Evolutionary conservation across 2,888 invertebrate species (phyloP), one percentile per base, ranked within the genome.

Genomic region (Melanchra persicariae): DNA sequence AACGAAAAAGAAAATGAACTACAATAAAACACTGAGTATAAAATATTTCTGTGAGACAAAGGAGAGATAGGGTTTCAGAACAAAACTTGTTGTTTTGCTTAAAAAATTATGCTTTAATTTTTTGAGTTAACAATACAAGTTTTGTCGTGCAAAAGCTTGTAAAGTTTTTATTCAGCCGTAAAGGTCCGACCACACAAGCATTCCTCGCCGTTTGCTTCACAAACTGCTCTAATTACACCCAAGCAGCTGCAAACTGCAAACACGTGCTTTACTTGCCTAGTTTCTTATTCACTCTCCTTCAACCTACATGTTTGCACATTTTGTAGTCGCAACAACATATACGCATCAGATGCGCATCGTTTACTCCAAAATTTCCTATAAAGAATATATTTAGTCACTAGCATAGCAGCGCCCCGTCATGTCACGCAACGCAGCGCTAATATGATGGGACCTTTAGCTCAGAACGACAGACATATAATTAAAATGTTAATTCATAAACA

Each of bases 401-500:
- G 47, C 43, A 43, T 26, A 15, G 43, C 12, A 59, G 40, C 15
- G 22, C 12, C 43, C 57, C n/a, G 30, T 62, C 30, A 15, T n/a
- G 45, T 71, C 49, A 65, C 40, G 8, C 51, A 49, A 26, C 34
- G 24, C 40, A 52, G 10, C 17, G 22, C 62, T 62, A 70, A 76
- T 76, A 37, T 76, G 77, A 63, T 54, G 49, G 40, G 40, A 76
- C 62, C 52, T 63, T 70, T 54, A 63, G 12, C 47, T 49, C 62
- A 57, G 49, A 15, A 45, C 49, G 22, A 58, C 55, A 64, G 37
- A 59, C 45, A 78, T 24, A 57, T 58, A 63, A 69, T 79, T 65
- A 78, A 79, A 79, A 69, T 74, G 54, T 66, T 74, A 67, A 77
- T 77, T 66, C 68, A 70, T 69, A 70, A 72, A 69, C 69, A 76